Base-by-base conservation (phyloP, 2,797 vertebrate genomes). In the Ptychadena robeensis region DNA sequence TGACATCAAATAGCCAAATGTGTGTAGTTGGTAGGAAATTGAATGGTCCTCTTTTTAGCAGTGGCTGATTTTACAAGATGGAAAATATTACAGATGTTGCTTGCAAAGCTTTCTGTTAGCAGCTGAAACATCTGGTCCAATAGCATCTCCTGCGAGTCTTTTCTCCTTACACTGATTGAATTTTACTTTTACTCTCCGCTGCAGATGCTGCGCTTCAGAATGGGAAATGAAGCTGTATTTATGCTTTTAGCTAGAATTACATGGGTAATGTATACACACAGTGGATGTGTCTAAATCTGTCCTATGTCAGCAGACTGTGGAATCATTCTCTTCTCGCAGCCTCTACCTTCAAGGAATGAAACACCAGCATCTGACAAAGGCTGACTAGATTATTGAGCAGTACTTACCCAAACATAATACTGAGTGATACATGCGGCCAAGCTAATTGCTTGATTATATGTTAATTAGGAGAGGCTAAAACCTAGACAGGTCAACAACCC, bases 131-230 rank as follows among this genome's bases (percentile, higher is more conserved):
- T 94, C 93, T 94, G 93, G 90, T 90, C 92, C 88, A 85, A 87
- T 93, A 89, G 88, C 88, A 86, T 88, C 77, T 82, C 86, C 86
- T 88, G 87, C 31, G 82, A 90, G 88, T 68, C 83, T 85, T 89
- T 75, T 89, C 89, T 91, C 92, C 91, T 92, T 91, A 91, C 91
- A 92, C 90, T 91, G 93, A 93, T 92, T 92, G 92, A 91, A 91
- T 92, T 91, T 92, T 93, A 92, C 91, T 84, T 92, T 93, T 88
- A 90, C 89, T 92, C 91, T 90, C 90, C 12, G 0, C 85, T 88
- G 81, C 86, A 87, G 86, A 87, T 57, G 77, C 88, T 89, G 87
- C 82, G 86, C 61, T 86, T 87, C 88, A 86, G 82, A 84, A 86
- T 89, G 90, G 89, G 86, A 87, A 90, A 89, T 75, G 66, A 85